Conservation (phyloP, 2,113 vertebrate species). For the Cheirogaleus medius region DNA sequence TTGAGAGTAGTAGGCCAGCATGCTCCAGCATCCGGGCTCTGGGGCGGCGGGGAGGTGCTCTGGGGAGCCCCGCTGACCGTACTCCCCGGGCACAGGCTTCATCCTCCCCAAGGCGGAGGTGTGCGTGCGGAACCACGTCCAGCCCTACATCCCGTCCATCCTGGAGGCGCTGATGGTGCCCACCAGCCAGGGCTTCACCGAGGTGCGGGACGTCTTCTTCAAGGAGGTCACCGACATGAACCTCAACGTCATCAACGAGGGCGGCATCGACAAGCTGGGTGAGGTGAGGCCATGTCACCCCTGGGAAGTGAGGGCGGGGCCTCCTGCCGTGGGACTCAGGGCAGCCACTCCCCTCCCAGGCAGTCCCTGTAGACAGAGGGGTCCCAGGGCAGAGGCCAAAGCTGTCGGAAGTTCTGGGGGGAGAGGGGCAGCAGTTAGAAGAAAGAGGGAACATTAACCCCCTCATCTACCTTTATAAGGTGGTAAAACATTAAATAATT, state of each 20-base stretch:
- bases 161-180: conserved; percentile 98
- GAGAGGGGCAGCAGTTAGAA: neutral
- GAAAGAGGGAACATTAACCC: rapidly evolving
- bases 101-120: conserved; percentile 94
- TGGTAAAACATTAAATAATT: no score
- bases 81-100: conserved; percentile 82
- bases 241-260: conserved; percentile 94
- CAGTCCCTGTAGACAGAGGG: neutral
- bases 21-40: neutral
- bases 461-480: neutral
- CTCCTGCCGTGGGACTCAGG: no score
- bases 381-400: neutral
- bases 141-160: conserved; percentile 96
- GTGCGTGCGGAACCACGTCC: conserved; percentile 91
- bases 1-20: rapidly evolving
- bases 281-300: conserved; percentile 87
- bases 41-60: neutral
- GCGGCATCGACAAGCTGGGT: conserved; percentile 89
- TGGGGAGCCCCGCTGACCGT: neutral
- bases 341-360: neutral
- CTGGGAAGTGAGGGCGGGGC: rapidly evolving
- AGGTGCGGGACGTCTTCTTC: conserved; percentile 95
- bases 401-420: rapidly evolving
- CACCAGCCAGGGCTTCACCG: conserved; percentile 95
- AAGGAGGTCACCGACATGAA: conserved; percentile 96